Percentiles rank a stretch among this genome's conserved stretches.
Conservation (phyloP, 1,140 invertebrate species). For the Monochamus saltuarius region DNA sequence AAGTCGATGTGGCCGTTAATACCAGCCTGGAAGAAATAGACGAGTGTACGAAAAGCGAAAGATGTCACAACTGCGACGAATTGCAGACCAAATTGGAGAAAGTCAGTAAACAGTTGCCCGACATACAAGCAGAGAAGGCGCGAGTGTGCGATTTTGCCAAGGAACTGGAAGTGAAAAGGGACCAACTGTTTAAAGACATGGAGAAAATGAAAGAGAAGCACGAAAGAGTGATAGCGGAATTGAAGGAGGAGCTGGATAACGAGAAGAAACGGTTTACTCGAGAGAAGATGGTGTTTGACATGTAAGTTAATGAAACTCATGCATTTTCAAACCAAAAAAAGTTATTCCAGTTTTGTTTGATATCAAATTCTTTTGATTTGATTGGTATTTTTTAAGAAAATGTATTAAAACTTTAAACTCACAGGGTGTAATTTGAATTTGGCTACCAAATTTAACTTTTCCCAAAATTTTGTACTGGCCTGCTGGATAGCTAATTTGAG, state of each 20-base stretch:
- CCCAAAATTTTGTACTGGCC: too few species aligned
- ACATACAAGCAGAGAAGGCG: conserved; percentile 57
- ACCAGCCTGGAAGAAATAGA: conserved; percentile 20
- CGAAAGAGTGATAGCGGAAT: conserved; percentile 33
- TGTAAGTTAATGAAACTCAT: conserved; percentile 37
- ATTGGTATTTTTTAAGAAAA: too few species aligned
- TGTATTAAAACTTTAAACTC: too few species aligned
- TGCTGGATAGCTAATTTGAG: too few species aligned
- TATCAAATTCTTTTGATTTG: too few species aligned
- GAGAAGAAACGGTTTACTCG: conserved; percentile 63
- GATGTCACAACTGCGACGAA: conserved; percentile 4
- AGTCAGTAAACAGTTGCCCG: conserved; percentile 68
- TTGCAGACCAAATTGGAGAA: conserved; percentile 58
- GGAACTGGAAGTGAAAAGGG: conserved; percentile 60
- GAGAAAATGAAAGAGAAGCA: conserved; percentile 58
- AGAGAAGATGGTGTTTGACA: conserved; percentile 70
- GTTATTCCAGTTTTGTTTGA: too few species aligned
- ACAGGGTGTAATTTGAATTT: too few species aligned
- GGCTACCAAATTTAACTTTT: too few species aligned
- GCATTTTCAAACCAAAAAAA: too few species aligned
- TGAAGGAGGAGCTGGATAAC: conserved; percentile 57
- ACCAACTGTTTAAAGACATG: conserved; percentile 60
- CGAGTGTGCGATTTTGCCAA: conserved; percentile 57
- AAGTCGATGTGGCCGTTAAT: conserved; percentile 25
- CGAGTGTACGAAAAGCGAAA: background rate